phyloP scores from a whole-genome alignment of 2,797 vertebrate genomes.

The Pteronotus mesoamericanus region DNA sequence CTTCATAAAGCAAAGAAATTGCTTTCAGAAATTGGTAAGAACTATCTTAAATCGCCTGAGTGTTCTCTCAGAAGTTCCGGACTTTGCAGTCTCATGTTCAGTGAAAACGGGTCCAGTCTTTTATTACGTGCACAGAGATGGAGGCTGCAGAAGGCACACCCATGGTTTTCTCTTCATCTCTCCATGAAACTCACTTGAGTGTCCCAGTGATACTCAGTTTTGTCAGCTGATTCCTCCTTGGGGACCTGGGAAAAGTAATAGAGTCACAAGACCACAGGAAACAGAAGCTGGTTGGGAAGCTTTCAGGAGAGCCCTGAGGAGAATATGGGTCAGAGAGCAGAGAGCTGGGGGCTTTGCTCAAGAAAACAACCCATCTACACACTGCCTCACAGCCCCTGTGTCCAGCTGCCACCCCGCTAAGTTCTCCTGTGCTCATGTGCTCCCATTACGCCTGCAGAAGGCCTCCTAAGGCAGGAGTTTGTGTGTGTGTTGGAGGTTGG shows the following conservation, averaged over 20 bases:
- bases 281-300: not conserved
- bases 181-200: not conserved
- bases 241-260: not conserved
- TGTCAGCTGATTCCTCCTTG: not conserved
- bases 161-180: not conserved
- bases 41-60: not conserved
- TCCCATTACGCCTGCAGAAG: not conserved
- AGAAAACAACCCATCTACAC: not conserved
- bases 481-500: not conserved
- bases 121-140: not conserved
- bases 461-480: not conserved
- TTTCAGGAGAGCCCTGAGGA: not conserved
- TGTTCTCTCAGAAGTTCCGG: not conserved
- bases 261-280: not conserved
- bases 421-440: not conserved
- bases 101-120: not conserved
- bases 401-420: not conserved
- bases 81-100: not conserved
- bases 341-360: not conserved
- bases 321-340: not conserved
- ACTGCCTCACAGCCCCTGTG: not conserved
- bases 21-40: not conserved
- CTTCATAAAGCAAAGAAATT: not conserved
- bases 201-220: not conserved
- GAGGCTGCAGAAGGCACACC: too few species aligned